phyloP scores from a whole-genome alignment of 1,140 invertebrate genomes.

The Panagrolaimus sp. region DNA sequence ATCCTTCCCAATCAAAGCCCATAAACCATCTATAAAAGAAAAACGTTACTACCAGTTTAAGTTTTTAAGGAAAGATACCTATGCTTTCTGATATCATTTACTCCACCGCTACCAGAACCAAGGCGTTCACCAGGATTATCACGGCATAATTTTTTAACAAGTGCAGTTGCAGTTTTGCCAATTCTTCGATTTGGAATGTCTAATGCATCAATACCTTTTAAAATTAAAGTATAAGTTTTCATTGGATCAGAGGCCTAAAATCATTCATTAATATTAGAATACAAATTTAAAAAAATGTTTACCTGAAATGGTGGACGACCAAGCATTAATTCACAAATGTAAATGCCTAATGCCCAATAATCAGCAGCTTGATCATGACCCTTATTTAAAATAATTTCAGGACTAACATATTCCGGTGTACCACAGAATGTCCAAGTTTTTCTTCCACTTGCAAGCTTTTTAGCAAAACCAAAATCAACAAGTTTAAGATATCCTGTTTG shows the following conservation, averaged over 20 bases:
- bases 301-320: conserved; percentile 63
- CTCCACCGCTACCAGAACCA: conserved; percentile 90
- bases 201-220: conserved; percentile 93
- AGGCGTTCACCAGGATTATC: conserved; percentile 94
- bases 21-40: conserved; percentile 83
- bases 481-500: conserved; percentile 54
- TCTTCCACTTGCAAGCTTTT: conserved; percentile 74
- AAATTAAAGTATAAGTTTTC: conserved; percentile 98
- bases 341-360: conserved; percentile 92
- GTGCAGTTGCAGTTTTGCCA: conserved; percentile 58
- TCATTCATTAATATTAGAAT: conserved; percentile 62
- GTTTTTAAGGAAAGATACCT: conserved; percentile 74
- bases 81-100: conserved; percentile 96
- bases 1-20: conserved; percentile 98
- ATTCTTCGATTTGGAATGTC: conserved; percentile 59
- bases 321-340: conserved; percentile 85
- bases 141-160: conserved; percentile 58
- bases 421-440: conserved; percentile 99
- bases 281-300: neutral
- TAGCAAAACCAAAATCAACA: conserved; percentile 94
- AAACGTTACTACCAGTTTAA: neutral
- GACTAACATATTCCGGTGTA: conserved; percentile 84
- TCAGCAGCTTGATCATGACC: conserved; percentile 95
- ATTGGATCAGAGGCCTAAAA: conserved; percentile 93
- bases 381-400: conserved; percentile 91